phyloP scores from a whole-genome alignment of 2,797 vertebrate species.

The Tauraco hartlaubi region DNA sequence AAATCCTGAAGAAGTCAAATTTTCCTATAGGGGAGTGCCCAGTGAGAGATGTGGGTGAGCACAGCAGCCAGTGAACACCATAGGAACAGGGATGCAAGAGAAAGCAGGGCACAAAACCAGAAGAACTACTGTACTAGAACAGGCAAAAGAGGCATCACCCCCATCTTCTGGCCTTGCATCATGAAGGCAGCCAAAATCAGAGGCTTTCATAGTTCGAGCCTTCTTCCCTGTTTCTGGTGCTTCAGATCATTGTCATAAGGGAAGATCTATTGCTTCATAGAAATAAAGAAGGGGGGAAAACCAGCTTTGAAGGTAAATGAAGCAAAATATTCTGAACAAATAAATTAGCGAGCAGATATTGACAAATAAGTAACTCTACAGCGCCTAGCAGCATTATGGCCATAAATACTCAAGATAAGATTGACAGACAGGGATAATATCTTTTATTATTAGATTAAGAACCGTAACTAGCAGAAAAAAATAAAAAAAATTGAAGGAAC shows the following conservation, averaged over 20 bases:
- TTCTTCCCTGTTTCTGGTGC: neutral
- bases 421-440: neutral
- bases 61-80: neutral
- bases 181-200: neutral
- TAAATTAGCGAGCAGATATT: constrained; percentile 30
- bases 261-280: neutral
- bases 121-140: neutral
- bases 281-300: neutral
- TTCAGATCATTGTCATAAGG: neutral
- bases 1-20: neutral
- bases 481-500: neutral
- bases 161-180: neutral
- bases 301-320: neutral
- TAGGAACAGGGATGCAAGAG: neutral
- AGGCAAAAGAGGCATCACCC: neutral
- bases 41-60: neutral
- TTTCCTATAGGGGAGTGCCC: neutral
- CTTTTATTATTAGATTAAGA: constrained; percentile 14
- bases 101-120: neutral
- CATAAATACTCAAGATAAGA: constrained; percentile 30
- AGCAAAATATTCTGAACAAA: neutral
- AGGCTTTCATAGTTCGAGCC: neutral
- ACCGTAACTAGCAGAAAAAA: neutral
- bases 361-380: constrained; percentile 32
- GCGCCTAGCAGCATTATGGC: neutral